Evolutionary conservation across 2,113 vertebrate genomes (phyloP), one percentile per base, ranked within the genome.

Genomic region (Hoplias malabaricus): DNA sequence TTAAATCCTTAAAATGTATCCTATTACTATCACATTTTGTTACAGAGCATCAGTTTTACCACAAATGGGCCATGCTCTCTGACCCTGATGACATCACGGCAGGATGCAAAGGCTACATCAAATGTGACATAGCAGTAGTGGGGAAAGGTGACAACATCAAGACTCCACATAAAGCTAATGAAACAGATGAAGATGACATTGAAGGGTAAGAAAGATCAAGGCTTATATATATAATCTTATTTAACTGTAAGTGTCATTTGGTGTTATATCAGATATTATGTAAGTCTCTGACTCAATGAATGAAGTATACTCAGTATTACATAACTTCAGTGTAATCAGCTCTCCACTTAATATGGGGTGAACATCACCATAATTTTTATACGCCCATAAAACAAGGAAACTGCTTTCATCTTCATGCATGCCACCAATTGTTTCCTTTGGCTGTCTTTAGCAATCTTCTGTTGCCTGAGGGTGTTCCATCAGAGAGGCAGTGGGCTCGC

Each of bases 111-210:
- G 97, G 96, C 72, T 99, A 99, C 0, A 81, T 99, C 8, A 99
- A 97, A 87, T 98, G 96, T 74, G 96, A 99, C 40, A 16, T 99
- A 0, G 93, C 96, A 0, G 96, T 99, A 59, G 94, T 99, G 71
- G 96, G 94, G 74, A 98, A 98, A 84, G 98, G 98, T 6, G 97
- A 99, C 93, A 96, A 95, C 67, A 95, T 99, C 81, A 99, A 98
- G 87, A 98, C 94, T 0, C 96, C 96, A 0, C 96, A 98, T 90
- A 99, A 98, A 88, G 90, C 95, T 63, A 97, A 92, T 0, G 97
- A 99, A 81, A 93, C 93, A 0, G 96, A 98, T 0, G 96, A 99
- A 61, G 96, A 99, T 0, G 97, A 99, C 77, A 95, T 99, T 0
- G 97, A 99, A 38, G 96, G 97, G 98, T 99, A 87, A 86, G 61